Evolutionary conservation across 2,888 invertebrate genomes (phyloP).

Genomic region (Hypomecis punctinalis): DNA sequence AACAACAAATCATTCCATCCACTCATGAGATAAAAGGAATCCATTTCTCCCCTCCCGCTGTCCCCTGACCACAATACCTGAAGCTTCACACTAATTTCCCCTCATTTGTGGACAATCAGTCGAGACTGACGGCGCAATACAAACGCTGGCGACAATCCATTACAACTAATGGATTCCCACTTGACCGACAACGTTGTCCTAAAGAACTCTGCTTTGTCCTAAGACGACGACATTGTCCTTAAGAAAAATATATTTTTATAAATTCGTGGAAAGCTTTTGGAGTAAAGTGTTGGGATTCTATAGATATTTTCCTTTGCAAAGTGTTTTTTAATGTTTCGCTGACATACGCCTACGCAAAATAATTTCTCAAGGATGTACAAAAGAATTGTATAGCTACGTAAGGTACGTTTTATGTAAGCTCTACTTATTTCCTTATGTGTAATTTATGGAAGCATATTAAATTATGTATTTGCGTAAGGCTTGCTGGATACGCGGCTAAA

Average conservation of each 20-base stretch:
- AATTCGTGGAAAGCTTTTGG: conserved; percentile 21
- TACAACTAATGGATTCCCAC: conserved; percentile 61
- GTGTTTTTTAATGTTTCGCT: conserved; percentile 19
- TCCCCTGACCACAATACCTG: conserved; percentile 26
- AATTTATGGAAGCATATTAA: neutral
- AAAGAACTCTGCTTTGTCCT: conserved; percentile 23
- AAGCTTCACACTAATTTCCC: conserved; percentile 52
- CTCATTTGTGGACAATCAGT: conserved; percentile 56
- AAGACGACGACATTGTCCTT: conserved; percentile 23
- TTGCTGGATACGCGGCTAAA: too few relatives aligned
- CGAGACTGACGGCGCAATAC: conserved; percentile 60
- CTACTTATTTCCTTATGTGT: neutral
- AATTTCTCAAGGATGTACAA: conserved; percentile 11
- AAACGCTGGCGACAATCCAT: conserved; percentile 61
- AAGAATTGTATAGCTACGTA: conserved; percentile 3
- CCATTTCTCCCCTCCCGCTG: conserved; percentile 35
- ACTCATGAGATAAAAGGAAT: conserved; percentile 42
- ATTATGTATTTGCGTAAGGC: too few relatives aligned
- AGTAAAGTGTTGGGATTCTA: conserved; percentile 14
- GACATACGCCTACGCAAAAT: conserved; percentile 12
- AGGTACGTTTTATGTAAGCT: neutral
- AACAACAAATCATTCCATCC: conserved; percentile 20
- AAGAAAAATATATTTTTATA: conserved; percentile 25
- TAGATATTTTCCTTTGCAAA: conserved; percentile 10
- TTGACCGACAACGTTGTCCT: conserved; percentile 47